phyloP scores from a whole-genome alignment of 2,797 vertebrate species.

The Hypotaenidia philippensis region DNA sequence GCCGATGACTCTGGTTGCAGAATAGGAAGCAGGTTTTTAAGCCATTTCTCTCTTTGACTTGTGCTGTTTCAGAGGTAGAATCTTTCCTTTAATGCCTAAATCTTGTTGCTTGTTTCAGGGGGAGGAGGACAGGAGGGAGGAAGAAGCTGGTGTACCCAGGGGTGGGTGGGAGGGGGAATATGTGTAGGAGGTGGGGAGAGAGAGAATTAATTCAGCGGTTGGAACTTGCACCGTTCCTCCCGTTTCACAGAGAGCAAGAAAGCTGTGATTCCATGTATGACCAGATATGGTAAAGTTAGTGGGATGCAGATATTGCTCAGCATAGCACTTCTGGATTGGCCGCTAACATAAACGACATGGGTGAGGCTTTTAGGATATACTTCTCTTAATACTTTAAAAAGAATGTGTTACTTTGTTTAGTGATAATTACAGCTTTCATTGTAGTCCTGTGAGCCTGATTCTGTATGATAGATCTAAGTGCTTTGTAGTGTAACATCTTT shows the following conservation, averaged over 20 bases:
- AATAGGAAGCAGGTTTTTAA: not conserved
- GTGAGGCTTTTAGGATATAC: conserved; percentile 51
- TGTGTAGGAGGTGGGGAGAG: not conserved
- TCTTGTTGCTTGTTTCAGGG: not conserved
- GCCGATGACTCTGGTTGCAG: not conserved
- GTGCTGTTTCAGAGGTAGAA: not conserved
- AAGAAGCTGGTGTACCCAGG: not conserved
- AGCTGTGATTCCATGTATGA: conserved; percentile 2
- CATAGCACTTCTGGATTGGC: not conserved
- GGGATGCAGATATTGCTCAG: not conserved
- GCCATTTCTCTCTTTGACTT: not conserved
- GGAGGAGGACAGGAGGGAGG: not conserved
- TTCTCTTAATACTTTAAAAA: not conserved
- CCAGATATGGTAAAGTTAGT: conserved; percentile 66
- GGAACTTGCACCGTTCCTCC: not conserved
- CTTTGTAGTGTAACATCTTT: not conserved
- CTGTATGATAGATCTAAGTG: not conserved
- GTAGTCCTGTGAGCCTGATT: not conserved
- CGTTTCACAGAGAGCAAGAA: not conserved
- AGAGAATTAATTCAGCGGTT: not conserved
- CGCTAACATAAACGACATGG: not conserved
- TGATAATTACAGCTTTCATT: not conserved
- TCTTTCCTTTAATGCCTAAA: not conserved
- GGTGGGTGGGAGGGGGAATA: not conserved
- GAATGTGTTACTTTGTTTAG: not conserved